Evolutionary conservation across 2,888 invertebrate genomes (phyloP), one percentile per base, ranked within the genome.

Genomic region (Spilosoma lubricipeda): DNA sequence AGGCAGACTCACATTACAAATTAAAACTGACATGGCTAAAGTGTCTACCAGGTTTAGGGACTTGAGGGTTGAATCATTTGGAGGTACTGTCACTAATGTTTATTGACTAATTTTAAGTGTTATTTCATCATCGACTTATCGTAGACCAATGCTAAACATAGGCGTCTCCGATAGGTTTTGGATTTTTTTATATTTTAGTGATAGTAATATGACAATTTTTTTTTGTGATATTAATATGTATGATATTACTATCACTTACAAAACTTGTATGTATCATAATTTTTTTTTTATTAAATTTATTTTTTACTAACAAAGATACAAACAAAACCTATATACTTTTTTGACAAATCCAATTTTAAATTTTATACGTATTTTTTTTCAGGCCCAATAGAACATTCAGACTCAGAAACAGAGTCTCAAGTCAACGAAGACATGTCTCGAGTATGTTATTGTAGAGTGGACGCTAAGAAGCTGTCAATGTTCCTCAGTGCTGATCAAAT

Each of bases 31-130:
- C 84, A 96, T 97, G 92, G 98, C 98, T 8, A 97, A 97, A 68
- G 97, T 99, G 4, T 97, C 98, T 0, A 98, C 98, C 0, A 97
- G 98, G 86, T 99, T 98, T 89, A 97, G 97, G 84, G 97, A 97
- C 85, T 95, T 99, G 52, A 95, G 95, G 74, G 96, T 98, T 1
- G 96, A 97, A 80, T 93, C 94, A 73, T 97, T 96, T 93, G 94
- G 93, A 86, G 96, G 96, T 96, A 91, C 30, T 48, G 20, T 30
- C 30, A 63, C 30, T 18, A 18, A 30, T 1, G 9, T 13, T 59
- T 27, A 27, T 59, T 59, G 11, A 59, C 56, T n/a, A 56, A 56
- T 13, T 15, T 30, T 45, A 45, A 39, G 39, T 39, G 9, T 9
- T 39, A 39, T 39, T 39, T 11, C 39, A 39, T 39, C 39, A 7